Evolutionary conservation across 2,888 invertebrate genomes (phyloP), one percentile per base, ranked within the genome.

Genomic region (Silvanus unidentatus): DNA sequence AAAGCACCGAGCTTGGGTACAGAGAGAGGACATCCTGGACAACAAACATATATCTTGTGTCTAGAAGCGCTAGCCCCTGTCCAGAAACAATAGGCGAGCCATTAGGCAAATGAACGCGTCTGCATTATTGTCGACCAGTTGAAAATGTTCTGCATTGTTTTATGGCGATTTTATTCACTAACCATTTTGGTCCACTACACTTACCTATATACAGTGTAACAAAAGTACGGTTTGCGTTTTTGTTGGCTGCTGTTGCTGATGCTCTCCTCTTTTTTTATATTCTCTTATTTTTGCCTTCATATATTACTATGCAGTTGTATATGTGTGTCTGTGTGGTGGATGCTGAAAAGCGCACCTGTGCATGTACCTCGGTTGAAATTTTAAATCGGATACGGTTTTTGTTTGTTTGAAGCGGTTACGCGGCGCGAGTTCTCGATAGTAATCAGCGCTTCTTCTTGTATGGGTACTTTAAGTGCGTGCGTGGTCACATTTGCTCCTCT

Each of bases 41-140:
- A 61, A 49, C 51, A 55, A 51, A 64, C 65, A 68, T 68, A 66
- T 67, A 68, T 68, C 68, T 68, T 65, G 50, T 57, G 63, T 63
- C 60, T 64, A 59, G 60, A 62, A 64, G 62, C 64, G 65, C 64
- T 65, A 62, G 66, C 64, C 62, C 58, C 67, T 67, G 68, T 68
- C 66, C 64, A 63, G 65, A 67, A 65, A 70, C 69, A 70, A 70
- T 70, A 69, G 69, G 62, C 63, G 58, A 66, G 63, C 68, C 69
- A 70, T 70, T 70, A 70, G 68, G 69, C 68, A 69, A 70, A 70
- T 70, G 69, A 70, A 68, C 66, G 66, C 63, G 65, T 57, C 56
- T 36, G 48, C 43, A 43, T 42, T 35, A 30, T 42, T 44, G 43
- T 40, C 35, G 44, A 28, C 45, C 52, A 52, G 45, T n/a, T 34